Evolutionary conservation across 2,888 invertebrate species (phyloP).

Genomic region (Linnaemya tessellans): DNA sequence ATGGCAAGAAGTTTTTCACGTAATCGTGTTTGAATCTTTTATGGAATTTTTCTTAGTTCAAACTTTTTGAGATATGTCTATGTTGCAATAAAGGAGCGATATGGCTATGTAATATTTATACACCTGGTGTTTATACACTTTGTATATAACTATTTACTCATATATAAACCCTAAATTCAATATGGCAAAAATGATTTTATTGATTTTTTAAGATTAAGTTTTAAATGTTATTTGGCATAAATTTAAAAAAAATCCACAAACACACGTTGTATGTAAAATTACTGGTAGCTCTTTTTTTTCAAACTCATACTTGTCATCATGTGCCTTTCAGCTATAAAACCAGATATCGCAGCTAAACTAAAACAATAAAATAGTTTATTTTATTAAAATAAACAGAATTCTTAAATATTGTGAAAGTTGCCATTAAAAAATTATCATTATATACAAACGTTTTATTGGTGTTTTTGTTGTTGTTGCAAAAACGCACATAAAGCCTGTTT

Average conservation of each 20-base stretch:
- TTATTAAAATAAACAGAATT: not conserved
- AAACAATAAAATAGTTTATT: conserved; percentile 10
- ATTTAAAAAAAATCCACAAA: not conserved
- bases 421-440: conserved; percentile 14
- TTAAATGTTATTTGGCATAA: not conserved
- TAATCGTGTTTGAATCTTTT: too few species aligned
- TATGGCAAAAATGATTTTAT: conserved; percentile 11
- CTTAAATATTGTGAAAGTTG: conserved; percentile 45
- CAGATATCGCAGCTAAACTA: not conserved
- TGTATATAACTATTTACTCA: too few species aligned
- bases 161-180: too few species aligned
- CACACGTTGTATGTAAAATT: not conserved
- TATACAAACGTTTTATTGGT: not conserved
- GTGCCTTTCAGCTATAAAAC: conserved; percentile 19
- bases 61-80: too few species aligned
- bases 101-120: too few species aligned
- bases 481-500: too few species aligned
- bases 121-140: too few species aligned
- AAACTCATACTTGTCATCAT: not conserved
- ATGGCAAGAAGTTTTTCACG: too few species aligned
- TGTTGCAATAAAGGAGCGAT: too few species aligned
- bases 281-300: not conserved
- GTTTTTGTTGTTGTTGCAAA: not conserved
- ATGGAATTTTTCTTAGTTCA: too few species aligned
- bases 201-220: not conserved